Percentiles rank a stretch among this genome's conserved stretches.
Conservation (phyloP, 2,797 vertebrate genomes). For the Acanthurus tractus region DNA sequence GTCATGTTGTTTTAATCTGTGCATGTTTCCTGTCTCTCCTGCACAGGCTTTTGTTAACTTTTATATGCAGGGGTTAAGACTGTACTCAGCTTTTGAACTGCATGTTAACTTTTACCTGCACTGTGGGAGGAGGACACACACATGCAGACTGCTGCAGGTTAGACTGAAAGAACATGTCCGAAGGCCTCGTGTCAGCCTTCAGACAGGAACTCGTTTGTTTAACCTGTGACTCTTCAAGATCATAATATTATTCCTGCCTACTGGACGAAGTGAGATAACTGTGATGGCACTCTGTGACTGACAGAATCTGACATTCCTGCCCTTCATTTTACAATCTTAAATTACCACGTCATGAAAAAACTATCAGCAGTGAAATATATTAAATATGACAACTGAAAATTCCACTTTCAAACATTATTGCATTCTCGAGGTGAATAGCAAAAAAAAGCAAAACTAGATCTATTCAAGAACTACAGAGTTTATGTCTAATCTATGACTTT, state of each 20-base stretch:
- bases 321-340: constrained; percentile 9
- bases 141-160: background rate
- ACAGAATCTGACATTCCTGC: constrained; percentile 1
- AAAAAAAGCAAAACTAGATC: background rate
- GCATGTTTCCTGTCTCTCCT: background rate
- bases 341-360: background rate
- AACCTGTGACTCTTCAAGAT: background rate
- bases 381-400: background rate
- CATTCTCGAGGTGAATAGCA: background rate
- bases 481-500: too few species aligned
- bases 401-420: constrained; percentile 11
- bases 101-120: background rate
- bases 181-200: background rate
- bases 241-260: constrained; percentile 10
- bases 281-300: background rate
- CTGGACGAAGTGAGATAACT: background rate
- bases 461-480: background rate
- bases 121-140: background rate
- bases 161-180: background rate
- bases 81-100: background rate
- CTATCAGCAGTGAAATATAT: background rate
- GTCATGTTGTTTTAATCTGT: background rate
- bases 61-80: too few species aligned
- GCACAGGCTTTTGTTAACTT: background rate
- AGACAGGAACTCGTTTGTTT: constrained; percentile 15